These are phyloP conservation scores for Piaya cayana DNA, from an alignment of 2,113 vertebrate species.

Conservation along the genomic window DNA sequence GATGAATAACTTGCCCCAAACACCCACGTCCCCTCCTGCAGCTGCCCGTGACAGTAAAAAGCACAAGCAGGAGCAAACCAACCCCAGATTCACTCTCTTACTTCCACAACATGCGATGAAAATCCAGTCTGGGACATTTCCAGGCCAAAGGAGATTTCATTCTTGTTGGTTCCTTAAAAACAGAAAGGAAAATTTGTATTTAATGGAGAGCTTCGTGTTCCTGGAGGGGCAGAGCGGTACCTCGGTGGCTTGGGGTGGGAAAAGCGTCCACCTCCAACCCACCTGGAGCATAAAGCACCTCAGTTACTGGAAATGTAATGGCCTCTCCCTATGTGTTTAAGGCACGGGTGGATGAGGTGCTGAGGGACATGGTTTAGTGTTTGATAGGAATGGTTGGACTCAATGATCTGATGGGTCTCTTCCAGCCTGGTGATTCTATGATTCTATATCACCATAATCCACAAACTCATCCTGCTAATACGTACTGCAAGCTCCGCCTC, in stretches of 20 bases:
- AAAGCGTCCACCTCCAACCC: neutral
- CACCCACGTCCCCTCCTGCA: neutral
- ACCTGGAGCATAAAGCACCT: neutral
- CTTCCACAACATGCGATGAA: slow-evolving; percentile 93
- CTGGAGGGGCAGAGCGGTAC: neutral
- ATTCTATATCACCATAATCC: neutral
- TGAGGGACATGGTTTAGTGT: no score
- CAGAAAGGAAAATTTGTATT: neutral
- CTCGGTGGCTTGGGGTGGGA: fast-evolving
- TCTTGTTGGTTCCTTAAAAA: slow-evolving; percentile 87
- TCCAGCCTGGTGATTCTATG: no score
- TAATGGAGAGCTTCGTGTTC: neutral
- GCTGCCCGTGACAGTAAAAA: fast-evolving
- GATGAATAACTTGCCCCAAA: neutral
- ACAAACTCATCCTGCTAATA: fast-evolving
- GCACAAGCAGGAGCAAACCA: neutral
- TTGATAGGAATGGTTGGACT: no score
- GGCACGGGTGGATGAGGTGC: no score
- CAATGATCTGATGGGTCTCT: no score
- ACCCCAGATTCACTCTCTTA: slow-evolving; percentile 57
- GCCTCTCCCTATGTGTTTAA: no score
- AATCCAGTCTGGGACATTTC: slow-evolving; percentile 99
- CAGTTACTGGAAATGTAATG: neutral
- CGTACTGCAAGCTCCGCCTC: fast-evolving
- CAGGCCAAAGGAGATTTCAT: slow-evolving; percentile 89